Percentiles rank a stretch among this genome's conserved stretches.
phyloP scores from a whole-genome alignment of 2,888 invertebrate genomes.

The Candidula unifasciata region DNA sequence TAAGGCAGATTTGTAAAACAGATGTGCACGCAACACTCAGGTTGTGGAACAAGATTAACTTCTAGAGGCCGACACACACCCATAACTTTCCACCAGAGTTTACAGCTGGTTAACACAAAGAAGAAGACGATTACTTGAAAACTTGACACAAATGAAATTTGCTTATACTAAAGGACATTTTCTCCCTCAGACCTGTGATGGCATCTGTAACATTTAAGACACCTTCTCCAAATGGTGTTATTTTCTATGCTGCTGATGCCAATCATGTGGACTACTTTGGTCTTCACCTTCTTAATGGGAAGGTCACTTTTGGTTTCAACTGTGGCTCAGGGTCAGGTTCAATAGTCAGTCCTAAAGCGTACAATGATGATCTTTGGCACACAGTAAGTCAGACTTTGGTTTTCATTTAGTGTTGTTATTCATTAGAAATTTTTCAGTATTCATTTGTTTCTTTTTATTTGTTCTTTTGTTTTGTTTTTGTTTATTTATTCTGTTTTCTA shows the following conservation, averaged over 20 bases:
- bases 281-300: slow-evolving; percentile 85
- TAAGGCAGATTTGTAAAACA: too few relatives aligned
- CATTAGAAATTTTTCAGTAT: background rate
- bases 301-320: slow-evolving; percentile 90
- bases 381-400: slow-evolving; percentile 82
- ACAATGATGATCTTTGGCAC: slow-evolving; percentile 93
- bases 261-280: slow-evolving; percentile 90
- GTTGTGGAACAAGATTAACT: too few relatives aligned
- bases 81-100: too few relatives aligned
- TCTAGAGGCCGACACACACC: too few relatives aligned
- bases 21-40: too few relatives aligned
- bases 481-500: background rate
- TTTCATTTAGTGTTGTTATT: too few relatives aligned
- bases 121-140: background rate
- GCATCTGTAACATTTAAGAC: slow-evolving; percentile 89
- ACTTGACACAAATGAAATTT: background rate
- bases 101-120: too few relatives aligned
- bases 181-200: slow-evolving; percentile 70
- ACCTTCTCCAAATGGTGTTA: slow-evolving; percentile 85
- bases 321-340: slow-evolving; percentile 89
- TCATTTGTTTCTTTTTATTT: background rate
- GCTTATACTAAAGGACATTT: background rate
- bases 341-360: slow-evolving; percentile 85
- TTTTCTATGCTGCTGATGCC: slow-evolving; percentile 86
- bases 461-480: background rate